These are phyloP conservation scores for Lineus longissimus DNA, from an alignment of 1,140 invertebrate genomes.

Conservation along the genomic window DNA sequence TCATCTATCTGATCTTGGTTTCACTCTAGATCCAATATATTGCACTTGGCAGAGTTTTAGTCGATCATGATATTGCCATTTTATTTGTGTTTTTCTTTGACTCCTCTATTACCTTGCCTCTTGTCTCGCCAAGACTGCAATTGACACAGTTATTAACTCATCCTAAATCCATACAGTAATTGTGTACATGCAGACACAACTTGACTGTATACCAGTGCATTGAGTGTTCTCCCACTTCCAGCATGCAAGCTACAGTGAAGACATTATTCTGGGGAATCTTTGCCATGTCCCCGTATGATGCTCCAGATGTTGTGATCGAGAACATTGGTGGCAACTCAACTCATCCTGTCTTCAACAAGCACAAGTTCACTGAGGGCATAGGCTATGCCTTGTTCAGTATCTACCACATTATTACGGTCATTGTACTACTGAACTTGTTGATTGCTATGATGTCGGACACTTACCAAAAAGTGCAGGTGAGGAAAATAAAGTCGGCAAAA, in stretches of 20 bases:
- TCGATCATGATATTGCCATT: too few species aligned
- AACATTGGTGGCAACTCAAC: slow-evolving; percentile 85
- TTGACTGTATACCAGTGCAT: too few species aligned
- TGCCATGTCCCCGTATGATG: slow-evolving; percentile 60
- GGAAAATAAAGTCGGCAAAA: neutral
- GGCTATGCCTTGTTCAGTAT: slow-evolving; percentile 75
- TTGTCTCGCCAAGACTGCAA: too few species aligned
- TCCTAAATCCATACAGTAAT: too few species aligned
- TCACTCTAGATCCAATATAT: too few species aligned
- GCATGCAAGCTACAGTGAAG: slow-evolving; percentile 88
- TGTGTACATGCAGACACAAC: too few species aligned
- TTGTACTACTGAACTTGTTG: slow-evolving; percentile 95
- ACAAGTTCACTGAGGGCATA: slow-evolving; percentile 44
- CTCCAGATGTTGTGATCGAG: slow-evolving; percentile 49
- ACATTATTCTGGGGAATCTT: slow-evolving; percentile 94
- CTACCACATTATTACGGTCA: slow-evolving; percentile 94
- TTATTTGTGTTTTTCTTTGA: too few species aligned
- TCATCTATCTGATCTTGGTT: too few species aligned
- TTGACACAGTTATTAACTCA: too few species aligned
- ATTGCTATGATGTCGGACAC: slow-evolving; percentile 99
- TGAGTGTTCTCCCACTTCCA: slow-evolving; percentile 56
- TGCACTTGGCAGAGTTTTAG: too few species aligned
- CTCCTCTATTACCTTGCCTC: too few species aligned
- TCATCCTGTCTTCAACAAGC: slow-evolving; percentile 81
- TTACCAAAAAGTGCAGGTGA: slow-evolving; percentile 88